A percentile compares a stretch with the other conserved stretches of the same genome.
These are phyloP conservation scores for Drosophila sucinea DNA, from an alignment of 1,140 invertebrate species.

Conservation along the genomic window DNA sequence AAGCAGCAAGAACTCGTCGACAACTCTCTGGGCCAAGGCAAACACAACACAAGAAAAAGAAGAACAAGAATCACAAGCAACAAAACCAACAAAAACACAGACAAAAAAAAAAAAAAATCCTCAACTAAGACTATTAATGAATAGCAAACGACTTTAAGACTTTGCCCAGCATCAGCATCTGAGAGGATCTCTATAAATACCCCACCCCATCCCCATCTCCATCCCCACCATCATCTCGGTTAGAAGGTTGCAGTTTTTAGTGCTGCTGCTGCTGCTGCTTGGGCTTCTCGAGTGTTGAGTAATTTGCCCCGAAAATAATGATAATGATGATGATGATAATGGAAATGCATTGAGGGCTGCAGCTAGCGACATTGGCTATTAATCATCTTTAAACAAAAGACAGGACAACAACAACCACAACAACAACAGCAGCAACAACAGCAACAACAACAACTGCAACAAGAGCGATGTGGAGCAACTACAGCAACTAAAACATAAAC, in stretches of 20 bases:
- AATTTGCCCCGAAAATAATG: slow-evolving; percentile 65
- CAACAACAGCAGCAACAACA: slow-evolving; percentile 44
- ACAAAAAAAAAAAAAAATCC: slow-evolving; percentile 37
- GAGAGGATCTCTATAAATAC: not conserved
- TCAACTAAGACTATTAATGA: slow-evolving; percentile 74
- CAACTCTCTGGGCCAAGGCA: slow-evolving; percentile 61
- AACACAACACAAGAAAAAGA: slow-evolving; percentile 44
- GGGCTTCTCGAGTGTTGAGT: slow-evolving; percentile 48
- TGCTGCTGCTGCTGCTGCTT: not conserved
- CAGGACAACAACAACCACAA: slow-evolving; percentile 38
- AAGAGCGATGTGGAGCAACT: slow-evolving; percentile 43
- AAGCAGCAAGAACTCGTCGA: slow-evolving; percentile 49
- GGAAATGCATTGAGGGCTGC: slow-evolving; percentile 71
- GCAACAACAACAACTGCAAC: slow-evolving; percentile 27
- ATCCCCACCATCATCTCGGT: not conserved
- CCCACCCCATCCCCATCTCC: not conserved
- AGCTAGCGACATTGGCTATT: slow-evolving; percentile 77
- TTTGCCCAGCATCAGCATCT: slow-evolving; percentile 28
- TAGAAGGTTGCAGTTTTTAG: slow-evolving; percentile 49
- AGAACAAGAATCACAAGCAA: slow-evolving; percentile 20
- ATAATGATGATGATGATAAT: slow-evolving; percentile 63
- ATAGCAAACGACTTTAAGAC: slow-evolving; percentile 78
- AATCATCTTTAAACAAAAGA: slow-evolving; percentile 81
- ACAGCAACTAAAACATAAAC: slow-evolving; percentile 77
- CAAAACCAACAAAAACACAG: slow-evolving; percentile 11